These are phyloP conservation scores for Corythornis cristatus DNA, from an alignment of 2,113 vertebrate species.

Conservation along the genomic window DNA sequence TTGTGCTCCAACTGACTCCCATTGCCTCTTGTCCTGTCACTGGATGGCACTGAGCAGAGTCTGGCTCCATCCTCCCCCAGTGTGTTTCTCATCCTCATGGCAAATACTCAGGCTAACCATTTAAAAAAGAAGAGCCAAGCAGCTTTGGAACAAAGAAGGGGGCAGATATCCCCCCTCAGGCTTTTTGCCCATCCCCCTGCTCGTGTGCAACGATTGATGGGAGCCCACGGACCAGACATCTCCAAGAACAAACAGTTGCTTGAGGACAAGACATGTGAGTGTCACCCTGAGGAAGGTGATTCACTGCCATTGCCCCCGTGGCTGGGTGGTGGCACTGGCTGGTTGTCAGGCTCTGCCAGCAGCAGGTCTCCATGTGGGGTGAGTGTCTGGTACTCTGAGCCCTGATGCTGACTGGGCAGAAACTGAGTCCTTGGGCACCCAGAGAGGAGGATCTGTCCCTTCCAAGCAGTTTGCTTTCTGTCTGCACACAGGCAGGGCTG, in stretches of 20 bases:
- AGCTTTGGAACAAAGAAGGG: neutral
- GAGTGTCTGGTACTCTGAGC: fast-evolving
- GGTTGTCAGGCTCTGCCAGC: neutral
- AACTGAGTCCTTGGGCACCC: neutral
- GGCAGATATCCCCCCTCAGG: neutral
- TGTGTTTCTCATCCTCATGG: neutral
- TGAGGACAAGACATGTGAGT: neutral
- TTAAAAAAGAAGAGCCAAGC: neutral
- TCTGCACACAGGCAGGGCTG: neutral
- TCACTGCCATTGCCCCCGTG: neutral
- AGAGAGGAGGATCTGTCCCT: neutral
- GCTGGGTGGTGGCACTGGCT: neutral
- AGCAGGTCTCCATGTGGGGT: fast-evolving
- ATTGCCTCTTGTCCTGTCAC: too few species aligned
- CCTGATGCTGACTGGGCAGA: neutral
- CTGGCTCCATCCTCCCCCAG: neutral
- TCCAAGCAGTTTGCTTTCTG: neutral
- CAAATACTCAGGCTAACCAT: neutral
- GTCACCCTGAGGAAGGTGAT: neutral
- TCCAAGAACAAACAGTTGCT: neutral
- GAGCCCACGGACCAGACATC: neutral
- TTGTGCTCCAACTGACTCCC: too few species aligned
- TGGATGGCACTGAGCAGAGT: too few species aligned
- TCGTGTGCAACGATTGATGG: neutral
- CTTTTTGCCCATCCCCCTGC: neutral